Evolutionary conservation across 2,797 vertebrate genomes (phyloP).

Genomic region (Enteromius unitaeniatus): DNA sequence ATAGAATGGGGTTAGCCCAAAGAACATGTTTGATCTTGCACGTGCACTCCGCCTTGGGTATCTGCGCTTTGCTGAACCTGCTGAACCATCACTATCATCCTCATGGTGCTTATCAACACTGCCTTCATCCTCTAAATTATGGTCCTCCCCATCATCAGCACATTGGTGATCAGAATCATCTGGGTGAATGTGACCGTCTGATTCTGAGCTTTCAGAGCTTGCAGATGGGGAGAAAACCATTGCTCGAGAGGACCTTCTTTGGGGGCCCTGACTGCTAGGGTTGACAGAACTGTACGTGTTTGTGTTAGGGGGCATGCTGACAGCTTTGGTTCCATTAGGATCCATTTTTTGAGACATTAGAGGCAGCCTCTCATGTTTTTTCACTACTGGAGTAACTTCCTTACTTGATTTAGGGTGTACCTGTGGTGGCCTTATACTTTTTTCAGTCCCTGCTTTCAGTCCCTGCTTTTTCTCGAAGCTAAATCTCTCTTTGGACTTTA

Average conservation of each 20-base stretch:
- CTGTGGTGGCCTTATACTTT: constrained; percentile 68
- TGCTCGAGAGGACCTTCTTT: constrained; percentile 65
- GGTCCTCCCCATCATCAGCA: constrained; percentile 73
- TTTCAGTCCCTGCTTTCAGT: constrained; percentile 71
- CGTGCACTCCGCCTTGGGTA: constrained; percentile 96
- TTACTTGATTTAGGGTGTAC: constrained; percentile 76
- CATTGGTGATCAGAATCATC: constrained; percentile 69
- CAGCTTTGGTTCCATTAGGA: constrained; percentile 77
- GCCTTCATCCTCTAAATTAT: constrained; percentile 66
- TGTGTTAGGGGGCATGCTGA: constrained; percentile 69
- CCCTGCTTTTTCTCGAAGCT: constrained; percentile 74
- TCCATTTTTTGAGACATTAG: constrained; percentile 86
- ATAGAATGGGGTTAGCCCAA: constrained; percentile 95
- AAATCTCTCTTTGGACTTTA: constrained; percentile 77
- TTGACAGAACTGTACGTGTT: constrained; percentile 71
- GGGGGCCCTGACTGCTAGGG: constrained; percentile 69
- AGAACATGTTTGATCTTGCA: constrained; percentile 99
- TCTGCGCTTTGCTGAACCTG: constrained; percentile 90
- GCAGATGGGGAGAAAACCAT: constrained; percentile 76
- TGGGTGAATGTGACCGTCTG: constrained; percentile 73
- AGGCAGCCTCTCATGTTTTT: constrained; percentile 83
- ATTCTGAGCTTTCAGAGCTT: constrained; percentile 81
- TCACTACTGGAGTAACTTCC: constrained; percentile 79
- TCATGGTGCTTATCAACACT: constrained; percentile 86
- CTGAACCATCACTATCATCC: constrained; percentile 84